Evolutionary conservation across 1,140 invertebrate genomes (phyloP).

Genomic region (Littorina saxatilis): DNA sequence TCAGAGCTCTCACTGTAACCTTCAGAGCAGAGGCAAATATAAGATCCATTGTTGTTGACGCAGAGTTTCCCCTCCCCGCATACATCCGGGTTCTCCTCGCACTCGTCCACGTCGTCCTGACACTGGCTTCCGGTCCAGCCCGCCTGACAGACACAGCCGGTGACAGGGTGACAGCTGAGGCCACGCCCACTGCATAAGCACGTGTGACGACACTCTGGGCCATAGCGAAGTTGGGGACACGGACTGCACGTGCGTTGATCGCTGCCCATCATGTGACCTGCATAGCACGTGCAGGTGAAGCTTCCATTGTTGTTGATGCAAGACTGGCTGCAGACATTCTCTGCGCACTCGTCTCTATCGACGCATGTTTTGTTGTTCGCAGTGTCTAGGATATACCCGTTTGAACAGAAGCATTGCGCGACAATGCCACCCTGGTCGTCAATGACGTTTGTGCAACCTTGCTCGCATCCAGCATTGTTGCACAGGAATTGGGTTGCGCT

Average conservation of each 20-base stretch:
- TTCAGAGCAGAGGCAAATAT: not conserved
- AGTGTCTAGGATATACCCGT: no score
- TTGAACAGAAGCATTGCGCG: no score
- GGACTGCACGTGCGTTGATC: no score
- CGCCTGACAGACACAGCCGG: conserved; percentile 35
- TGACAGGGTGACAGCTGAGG: no score
- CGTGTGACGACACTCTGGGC: conserved; percentile 3
- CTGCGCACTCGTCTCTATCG: not conserved
- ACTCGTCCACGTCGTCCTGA: conserved; percentile 33
- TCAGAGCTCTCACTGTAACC: not conserved
- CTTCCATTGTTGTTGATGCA: conserved; percentile 35
- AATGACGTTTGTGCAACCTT: no score
- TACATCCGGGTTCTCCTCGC: not conserved
- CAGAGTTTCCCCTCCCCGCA: no score
- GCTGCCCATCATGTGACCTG: conserved; percentile 20
- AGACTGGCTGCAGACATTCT: conserved; percentile 25
- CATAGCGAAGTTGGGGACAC: conserved; percentile 1
- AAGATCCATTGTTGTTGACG: no score
- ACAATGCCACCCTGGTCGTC: no score
- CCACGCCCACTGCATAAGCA: conserved; percentile 20
- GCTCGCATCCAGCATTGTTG: no score
- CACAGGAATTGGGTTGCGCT: no score
- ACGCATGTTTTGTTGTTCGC: no score
- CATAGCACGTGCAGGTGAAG: conserved; percentile 34
- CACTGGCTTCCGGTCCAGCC: conserved; percentile 44